Conservation (phyloP, 1,140 invertebrate genomes). For the Ooceraea biroi region DNA sequence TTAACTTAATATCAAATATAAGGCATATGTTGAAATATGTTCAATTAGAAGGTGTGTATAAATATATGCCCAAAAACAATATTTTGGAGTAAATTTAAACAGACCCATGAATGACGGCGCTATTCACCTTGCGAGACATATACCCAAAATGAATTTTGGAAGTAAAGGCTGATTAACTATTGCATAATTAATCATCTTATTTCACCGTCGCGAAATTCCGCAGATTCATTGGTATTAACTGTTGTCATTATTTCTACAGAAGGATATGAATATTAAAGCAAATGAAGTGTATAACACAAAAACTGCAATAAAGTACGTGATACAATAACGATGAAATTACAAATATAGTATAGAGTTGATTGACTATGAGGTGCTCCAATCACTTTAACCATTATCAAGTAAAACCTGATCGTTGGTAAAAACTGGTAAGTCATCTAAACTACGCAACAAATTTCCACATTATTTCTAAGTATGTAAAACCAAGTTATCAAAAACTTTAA, state of each 20-base stretch:
- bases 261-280: constrained; percentile 15
- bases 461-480: not conserved
- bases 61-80: not conserved
- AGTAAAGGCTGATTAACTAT: constrained; percentile 34
- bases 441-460: not conserved
- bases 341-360: constrained; percentile 4
- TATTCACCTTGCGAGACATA: not conserved
- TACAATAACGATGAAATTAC: too few species aligned
- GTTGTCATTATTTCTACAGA: constrained; percentile 7
- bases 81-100: constrained; percentile 14
- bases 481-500: not conserved
- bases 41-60: not conserved
- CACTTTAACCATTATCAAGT: not conserved
- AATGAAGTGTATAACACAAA: not conserved
- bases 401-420: not conserved
- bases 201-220: constrained; percentile 28
- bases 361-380: not conserved
- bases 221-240: constrained; percentile 33
- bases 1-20: too few species aligned
- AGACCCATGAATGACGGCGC: not conserved
- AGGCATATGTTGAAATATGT: not conserved
- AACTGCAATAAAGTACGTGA: constrained; percentile 9
- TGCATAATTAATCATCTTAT: constrained; percentile 62
- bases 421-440: not conserved
- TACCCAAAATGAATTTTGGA: constrained; percentile 31